These are phyloP conservation scores for Hydropsyche betteni DNA, from an alignment of 2,888 invertebrate species.

Conservation along the genomic window DNA sequence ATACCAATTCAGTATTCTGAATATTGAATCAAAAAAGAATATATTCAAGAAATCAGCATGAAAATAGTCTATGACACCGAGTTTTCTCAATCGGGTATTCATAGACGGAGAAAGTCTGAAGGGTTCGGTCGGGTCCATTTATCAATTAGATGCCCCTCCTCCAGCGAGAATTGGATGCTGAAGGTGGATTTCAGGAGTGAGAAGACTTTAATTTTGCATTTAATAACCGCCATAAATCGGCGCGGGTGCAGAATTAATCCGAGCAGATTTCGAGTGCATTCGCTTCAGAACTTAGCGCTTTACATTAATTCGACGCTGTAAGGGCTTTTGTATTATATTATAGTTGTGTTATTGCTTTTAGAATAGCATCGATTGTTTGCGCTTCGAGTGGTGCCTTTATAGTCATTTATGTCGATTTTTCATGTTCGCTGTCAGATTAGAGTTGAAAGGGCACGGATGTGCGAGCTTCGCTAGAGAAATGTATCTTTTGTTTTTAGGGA, in stretches of 20 bases:
- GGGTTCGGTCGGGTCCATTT: conserved; percentile 43
- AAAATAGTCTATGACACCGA: too few species aligned
- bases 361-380: background rate
- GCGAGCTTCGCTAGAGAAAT: conserved; percentile 4
- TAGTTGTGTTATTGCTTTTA: too few species aligned
- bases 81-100: too few species aligned
- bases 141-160: conserved; percentile 39
- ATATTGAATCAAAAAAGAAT: too few species aligned
- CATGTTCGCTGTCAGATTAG: conserved; percentile 35
- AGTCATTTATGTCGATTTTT: conserved; percentile 20
- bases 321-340: too few species aligned
- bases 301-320: too few species aligned
- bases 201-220: conserved; percentile 47
- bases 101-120: too few species aligned
- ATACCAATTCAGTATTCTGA: too few species aligned
- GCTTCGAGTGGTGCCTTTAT: background rate
- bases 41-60: too few species aligned
- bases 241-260: conserved; percentile 38
- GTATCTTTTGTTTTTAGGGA: conserved; percentile 33
- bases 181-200: conserved; percentile 35
- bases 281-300: background rate
- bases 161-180: background rate
- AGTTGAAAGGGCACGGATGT: conserved; percentile 21
- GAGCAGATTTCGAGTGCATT: background rate
- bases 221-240: conserved; percentile 44